Percentiles rank a stretch among this genome's conserved stretches.
Evolutionary conservation across 64 coral and sea anemone genomes (phyloP).

Genomic region (Montipora capricornis): DNA sequence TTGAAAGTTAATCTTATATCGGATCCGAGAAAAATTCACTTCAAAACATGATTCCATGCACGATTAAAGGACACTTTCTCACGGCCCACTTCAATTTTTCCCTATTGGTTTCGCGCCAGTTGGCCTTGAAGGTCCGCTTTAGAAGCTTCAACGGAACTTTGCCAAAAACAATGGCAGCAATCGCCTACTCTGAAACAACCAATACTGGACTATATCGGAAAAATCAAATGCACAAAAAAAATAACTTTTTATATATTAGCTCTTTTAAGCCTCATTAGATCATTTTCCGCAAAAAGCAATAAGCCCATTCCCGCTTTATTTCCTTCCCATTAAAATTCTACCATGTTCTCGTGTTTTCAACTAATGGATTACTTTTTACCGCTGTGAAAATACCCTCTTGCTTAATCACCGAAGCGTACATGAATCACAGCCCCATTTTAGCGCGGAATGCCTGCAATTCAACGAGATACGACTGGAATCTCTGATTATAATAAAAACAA

Average conservation of each 20-base stretch:
- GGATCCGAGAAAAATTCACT: neutral
- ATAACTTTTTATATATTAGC: neutral
- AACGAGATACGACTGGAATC: slow-evolving; percentile 19
- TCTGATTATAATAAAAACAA: slow-evolving; percentile 23
- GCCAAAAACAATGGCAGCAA: slow-evolving; percentile 3
- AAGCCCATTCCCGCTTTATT: too few relatives aligned
- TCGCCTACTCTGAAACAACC: neutral
- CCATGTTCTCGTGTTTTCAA: neutral
- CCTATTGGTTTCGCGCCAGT: slow-evolving; percentile 20
- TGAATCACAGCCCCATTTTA: neutral
- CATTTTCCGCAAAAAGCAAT: neutral
- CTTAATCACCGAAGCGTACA: slow-evolving; percentile 9
- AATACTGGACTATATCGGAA: slow-evolving; percentile 24
- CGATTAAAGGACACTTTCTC: neutral
- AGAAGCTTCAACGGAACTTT: slow-evolving; percentile 28
- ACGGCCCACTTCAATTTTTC: neutral
- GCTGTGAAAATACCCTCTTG: slow-evolving; percentile 26
- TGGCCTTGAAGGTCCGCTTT: neutral
- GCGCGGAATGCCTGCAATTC: slow-evolving; percentile 34
- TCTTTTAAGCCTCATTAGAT: slow-evolving; percentile 9
- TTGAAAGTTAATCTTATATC: neutral
- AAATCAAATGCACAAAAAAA: neutral
- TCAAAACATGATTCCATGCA: neutral
- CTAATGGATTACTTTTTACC: neutral
- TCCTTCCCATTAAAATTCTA: neutral